Evolutionary conservation across 2,888 invertebrate species (phyloP).

Genomic region (Amblyjoppa proteus): DNA sequence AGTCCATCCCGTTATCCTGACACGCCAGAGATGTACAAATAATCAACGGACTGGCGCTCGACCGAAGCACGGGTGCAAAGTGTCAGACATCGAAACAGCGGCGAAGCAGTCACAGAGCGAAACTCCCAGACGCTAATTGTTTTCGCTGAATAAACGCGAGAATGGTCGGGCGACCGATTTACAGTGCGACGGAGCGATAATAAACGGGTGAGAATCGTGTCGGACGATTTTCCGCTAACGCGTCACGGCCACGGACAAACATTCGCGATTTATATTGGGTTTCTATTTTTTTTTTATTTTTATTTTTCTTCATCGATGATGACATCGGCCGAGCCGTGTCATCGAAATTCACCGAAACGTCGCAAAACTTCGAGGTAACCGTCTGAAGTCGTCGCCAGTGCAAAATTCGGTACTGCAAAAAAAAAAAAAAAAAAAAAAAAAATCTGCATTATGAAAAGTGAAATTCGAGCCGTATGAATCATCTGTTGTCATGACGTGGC

Average conservation of each 20-base stretch:
- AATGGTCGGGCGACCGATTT: not conserved
- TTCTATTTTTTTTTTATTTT: not conserved
- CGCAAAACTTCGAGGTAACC: not conserved
- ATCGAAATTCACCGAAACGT: not conserved
- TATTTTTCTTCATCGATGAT: not conserved
- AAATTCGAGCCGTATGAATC: not conserved
- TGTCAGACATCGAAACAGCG: not conserved
- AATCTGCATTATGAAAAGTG: not conserved
- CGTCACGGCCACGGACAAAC: not conserved
- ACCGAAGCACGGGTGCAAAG: not conserved
- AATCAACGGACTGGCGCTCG: not conserved
- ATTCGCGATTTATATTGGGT: not conserved
- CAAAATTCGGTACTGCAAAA: not conserved
- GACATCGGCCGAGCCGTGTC: not conserved
- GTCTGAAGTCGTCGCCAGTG: not conserved
- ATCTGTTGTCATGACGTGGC: slow-evolving; percentile 21
- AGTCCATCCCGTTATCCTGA: not conserved
- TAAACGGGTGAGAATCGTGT: not conserved
- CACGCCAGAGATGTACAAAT: not conserved
- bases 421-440: not conserved
- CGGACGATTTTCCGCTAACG: not conserved
- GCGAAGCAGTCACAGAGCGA: not conserved
- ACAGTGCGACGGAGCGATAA: not conserved
- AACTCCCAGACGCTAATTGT: not conserved
- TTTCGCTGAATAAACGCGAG: not conserved